Percentiles rank a stretch among this genome's conserved stretches.
Evolutionary conservation across 2,888 invertebrate genomes (phyloP).

Genomic region (Conchocele bisecta): DNA sequence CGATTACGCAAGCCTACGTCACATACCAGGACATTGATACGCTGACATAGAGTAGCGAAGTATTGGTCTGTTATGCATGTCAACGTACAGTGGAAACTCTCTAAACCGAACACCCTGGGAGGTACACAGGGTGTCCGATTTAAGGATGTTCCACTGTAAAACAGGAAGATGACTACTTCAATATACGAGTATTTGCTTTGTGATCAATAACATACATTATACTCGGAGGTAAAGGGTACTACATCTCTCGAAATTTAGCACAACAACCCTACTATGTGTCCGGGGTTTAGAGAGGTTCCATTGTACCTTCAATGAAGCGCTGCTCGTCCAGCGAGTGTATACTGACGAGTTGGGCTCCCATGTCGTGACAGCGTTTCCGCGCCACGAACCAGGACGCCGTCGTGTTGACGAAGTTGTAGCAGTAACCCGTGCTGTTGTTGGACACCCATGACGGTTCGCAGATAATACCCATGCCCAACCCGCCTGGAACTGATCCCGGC

Average conservation of each 20-base stretch:
- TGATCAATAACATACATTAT: background rate
- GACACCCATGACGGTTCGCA: conserved; percentile 67
- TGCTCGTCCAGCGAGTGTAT: conserved; percentile 44
- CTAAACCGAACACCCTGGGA: no score
- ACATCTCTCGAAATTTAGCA: no score
- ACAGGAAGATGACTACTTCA: background rate
- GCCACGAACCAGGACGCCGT: conserved; percentile 61
- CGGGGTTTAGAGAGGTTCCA: background rate
- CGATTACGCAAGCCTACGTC: no score
- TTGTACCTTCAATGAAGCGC: conserved; percentile 35
- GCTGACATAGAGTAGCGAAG: no score
- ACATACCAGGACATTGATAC: no score
- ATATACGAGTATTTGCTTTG: background rate
- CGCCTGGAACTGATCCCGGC: no score
- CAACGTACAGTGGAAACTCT: no score
- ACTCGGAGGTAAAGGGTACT: background rate
- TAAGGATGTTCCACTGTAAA: background rate
- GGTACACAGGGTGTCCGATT: no score
- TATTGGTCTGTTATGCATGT: no score
- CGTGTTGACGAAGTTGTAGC: conserved; percentile 61
- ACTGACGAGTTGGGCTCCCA: conserved; percentile 43
- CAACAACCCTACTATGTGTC: background rate
- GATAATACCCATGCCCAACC: no score
- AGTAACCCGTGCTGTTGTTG: conserved; percentile 43
- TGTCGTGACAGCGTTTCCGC: conserved; percentile 39